phyloP scores from a whole-genome alignment of 92 coral and sea anemone genomes.

The Meandrina meandrites region DNA sequence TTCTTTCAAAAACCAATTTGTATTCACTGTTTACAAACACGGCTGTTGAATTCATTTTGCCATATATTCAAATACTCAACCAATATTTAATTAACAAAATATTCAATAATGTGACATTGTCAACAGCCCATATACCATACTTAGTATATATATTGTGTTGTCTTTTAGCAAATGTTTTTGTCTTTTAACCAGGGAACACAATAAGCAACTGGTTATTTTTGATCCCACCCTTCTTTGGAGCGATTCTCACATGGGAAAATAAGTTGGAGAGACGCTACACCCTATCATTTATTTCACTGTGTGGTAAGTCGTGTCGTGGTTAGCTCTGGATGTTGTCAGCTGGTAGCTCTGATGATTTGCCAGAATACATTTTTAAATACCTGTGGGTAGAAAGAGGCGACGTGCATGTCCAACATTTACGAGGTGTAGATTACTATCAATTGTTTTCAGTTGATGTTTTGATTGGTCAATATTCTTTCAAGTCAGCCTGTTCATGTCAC shows the following conservation, averaged over 20 bases:
- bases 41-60: not conserved
- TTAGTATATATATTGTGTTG: no score
- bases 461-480: no score
- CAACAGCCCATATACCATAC: no score
- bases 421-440: no score
- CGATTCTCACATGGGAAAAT: constrained; percentile 70
- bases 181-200: constrained; percentile 77
- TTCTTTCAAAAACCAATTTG: no score
- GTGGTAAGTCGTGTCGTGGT: constrained; percentile 59
- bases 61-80: not conserved
- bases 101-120: not conserved
- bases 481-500: no score
- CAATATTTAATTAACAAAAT: not conserved
- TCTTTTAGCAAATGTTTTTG: no score
- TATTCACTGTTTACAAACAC: not conserved
- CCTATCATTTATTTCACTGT: constrained; percentile 72
- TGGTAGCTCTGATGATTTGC: no score
- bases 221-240: constrained; percentile 88
- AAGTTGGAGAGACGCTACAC: constrained; percentile 71
- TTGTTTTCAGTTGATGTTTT: no score
- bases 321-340: not conserved
- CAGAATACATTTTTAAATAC: no score
- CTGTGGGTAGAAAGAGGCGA: no score
- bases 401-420: no score
- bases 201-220: constrained; percentile 91